Base-by-base conservation (phyloP, 2,888 invertebrate genomes). In the Saturnia japonica region DNA sequence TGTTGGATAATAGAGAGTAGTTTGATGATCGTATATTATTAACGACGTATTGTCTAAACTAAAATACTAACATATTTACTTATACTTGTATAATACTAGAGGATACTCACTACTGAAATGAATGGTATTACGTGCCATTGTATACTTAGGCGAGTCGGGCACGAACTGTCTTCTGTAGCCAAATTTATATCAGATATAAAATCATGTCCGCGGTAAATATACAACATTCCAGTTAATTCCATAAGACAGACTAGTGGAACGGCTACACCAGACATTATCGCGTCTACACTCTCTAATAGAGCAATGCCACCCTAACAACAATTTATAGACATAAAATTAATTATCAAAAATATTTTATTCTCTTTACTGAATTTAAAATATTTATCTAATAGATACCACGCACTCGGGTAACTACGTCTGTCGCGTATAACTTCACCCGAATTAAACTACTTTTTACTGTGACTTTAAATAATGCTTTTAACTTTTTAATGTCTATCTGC, bases 121-220 rank as follows among this genome's bases (percentile, higher is more conserved):
- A 89, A 75, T 2, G 94, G 93, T 73, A 91, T 80, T 22, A 88
- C 76, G 64, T 87, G 82, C 91, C 90, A 93, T 77, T 89, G 90
- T 11, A 80, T 75, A 71, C 75, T 74, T 54, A 93, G 83, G 16
- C 93, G 85, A 6, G 87, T 73, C 1, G 88, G 75, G 76, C 94
- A 93, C 8, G 82, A 70, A 75, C 86, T 90, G 0, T 93, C 92
- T 72, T 93, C 94, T 16, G 88, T 91, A 40, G 93, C 87, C 11
- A 92, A 43, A 70, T 88, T 82, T 79, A 92, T 80, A 75, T 93
- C 93, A 1, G 93, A 93, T 12, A 86, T 68, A 75, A 93, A 93
- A 78, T 93, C 93, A 60, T 72, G 79, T 70, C 88, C 83, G 69
- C 89, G 83, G 78, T 93, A 93, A 74, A 91, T 83, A 75, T 84